Base-by-base conservation (phyloP, 2,888 invertebrate genomes). In the Hermodice carunculata region DNA sequence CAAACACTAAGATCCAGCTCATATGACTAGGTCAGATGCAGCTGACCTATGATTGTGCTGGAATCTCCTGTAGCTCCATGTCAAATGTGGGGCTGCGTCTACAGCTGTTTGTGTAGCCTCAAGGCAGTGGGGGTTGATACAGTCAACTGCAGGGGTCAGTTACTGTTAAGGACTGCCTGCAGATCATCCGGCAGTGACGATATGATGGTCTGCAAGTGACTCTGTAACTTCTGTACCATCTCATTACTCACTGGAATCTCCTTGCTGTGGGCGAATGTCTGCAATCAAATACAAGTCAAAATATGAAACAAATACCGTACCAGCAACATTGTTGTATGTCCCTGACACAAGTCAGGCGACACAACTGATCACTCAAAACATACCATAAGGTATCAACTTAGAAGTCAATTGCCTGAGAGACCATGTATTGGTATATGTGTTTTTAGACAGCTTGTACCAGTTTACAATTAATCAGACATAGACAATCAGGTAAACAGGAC, bases 171-270 rank as follows among this genome's bases (percentile, higher is more conserved):
- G 79, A 95, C 93, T 70, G 91, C 90, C 87, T 93, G 93, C 85
- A 96, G 89, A 88, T 96, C 96, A 67, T 94, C 94, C 3, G 95
- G 94, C 78, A 96, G 88, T 62, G 93, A 91, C 81, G 91, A 90
- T 74, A 94, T 92, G 69, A 96, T 92, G 80, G 92, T 92, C 69
- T 93, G 91, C 78, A 96, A 88, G 76, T 94, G 90, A 52, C 81
- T 89, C 78, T 92, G 89, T 24, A 89, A 81, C 67, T 88, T 87
- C 58, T 86, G 82, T 61, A 86, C 79, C 57, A 86, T 87, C 63
- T 90, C 89, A 76, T 90, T 89, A 64, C 87, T 88, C 34, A 90
- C 84, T 17, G 89, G 88, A 60, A 89, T 60, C 28, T 61, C 48
- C 17, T 62, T 49, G 14, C 40, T 56, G n/a, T 54, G 32, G 4